Evolutionary conservation across 2,888 invertebrate species (phyloP), one percentile per base, ranked within the genome.

Genomic region (Crocallis elinguaria): DNA sequence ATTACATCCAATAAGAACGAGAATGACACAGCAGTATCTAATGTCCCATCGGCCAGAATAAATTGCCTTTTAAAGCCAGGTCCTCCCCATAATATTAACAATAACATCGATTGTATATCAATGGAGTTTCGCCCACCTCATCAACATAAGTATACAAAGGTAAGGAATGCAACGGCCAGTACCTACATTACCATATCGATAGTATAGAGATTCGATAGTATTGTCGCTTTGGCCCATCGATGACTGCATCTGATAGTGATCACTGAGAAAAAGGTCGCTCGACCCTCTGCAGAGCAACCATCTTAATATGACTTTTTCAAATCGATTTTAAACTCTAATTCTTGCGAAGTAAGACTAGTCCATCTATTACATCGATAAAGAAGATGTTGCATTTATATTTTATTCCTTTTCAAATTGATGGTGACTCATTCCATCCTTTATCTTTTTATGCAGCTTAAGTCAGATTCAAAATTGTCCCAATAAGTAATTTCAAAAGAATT

Each of bases 81-180:
- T 82, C 84, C 79, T 76, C 79, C 78, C 78, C 73, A 81, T 80
- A 84, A 79, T 82, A 84, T 83, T 85, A 82, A 88, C 85, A 89
- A 87, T 86, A 79, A 82, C 75, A 80, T 80, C 73, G 79, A 83
- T 84, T 85, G 83, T 83, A 83, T 86, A 84, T 86, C 86, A 87
- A 87, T 87, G 72, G 82, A 75, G 88, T 86, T 88, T 87, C 87
- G 88, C 88, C 89, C 87, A 87, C 85, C 88, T 89, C 89, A 88
- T 89, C 86, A 84, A 82, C 84, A 83, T 88, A 88, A 86, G 84
- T 79, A 84, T 79, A 86, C 87, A 87, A 86, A 82, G 84, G 78
- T 75, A 66, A 73, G 83, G 85, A 84, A 86, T 86, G 84, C 82
- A 77, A 70, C 65, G 73, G 58, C 57, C 67, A 64, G 71, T 72